Base-by-base conservation (phyloP, 2,888 invertebrate genomes). In the Heliconius ismenius region DNA sequence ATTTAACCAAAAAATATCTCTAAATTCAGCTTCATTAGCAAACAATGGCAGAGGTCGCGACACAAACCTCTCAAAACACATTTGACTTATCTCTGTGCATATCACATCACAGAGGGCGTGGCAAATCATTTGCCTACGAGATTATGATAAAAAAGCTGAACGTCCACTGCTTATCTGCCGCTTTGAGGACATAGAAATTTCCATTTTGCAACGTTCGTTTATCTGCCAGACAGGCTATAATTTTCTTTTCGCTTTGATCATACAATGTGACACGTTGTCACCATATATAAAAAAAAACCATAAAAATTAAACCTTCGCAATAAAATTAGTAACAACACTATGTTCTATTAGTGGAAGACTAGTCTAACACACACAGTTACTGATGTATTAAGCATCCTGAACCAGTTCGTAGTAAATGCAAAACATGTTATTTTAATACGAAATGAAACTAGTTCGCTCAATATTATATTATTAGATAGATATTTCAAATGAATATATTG, bases 331-430 rank as follows among this genome's bases (percentile, higher is more conserved):
- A 39, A 36, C n/a, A 43, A 24, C 13, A n/a, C 70, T 13, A 54
- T n/a, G 1, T 39, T 39, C n/a, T 58, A 58, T 21, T 4, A n/a
- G 36, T 62, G 62, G 70, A 64, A 4, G 36, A 39, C 63, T 11
- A 26, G 26, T 54, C 9, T 70, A 43, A 70, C 24, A 64, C 63
- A 60, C 60, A 70, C 70, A 75, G 75, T 75, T 70, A 75, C 64
- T 54, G 70, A 70, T 62, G 69, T 70, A 49, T 63, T 43, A 24
- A 49, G 63, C 69, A 70, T 70, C 75, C 70, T 70, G 69, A 75
- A 75, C 62, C 60, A 43, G 70, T 75, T 63, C 64, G 21, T 21
- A 54, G 36, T 75, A 75, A 75, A 70, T 54, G 63, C 63, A 32
- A 54, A 63, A 69, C 75, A 63, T 26, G 75, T 70, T 75, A 70